Base-by-base conservation (phyloP, 2,113 vertebrate species). In the Egretta garzetta region DNA sequence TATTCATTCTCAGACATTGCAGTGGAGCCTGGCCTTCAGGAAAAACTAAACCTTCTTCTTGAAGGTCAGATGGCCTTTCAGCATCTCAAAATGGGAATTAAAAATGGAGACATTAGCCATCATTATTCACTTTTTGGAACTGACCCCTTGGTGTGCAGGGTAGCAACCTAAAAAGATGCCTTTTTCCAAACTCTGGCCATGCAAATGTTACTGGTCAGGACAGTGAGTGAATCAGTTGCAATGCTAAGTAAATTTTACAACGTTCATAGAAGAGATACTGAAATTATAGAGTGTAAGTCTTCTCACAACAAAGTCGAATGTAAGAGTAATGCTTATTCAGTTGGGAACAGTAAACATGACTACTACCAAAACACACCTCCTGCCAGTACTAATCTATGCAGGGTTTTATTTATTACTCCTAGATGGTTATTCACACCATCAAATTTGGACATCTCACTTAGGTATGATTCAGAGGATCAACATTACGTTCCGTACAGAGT, bases 341-440 rank as follows among this genome's bases (percentile, higher is more conserved):
- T 62, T 91, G 80, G 76, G 73, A 94, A 87, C n/a, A 79, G 60
- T 91, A 97, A 94, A 94, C 91, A 89, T 64, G 67, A 67, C 67
- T 80, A 47, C 79, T 86, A 86, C 52, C 75, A 94, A 92, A 96
- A 93, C 72, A 88, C 55, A 86, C 41, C 23, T 95, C 56, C 68
- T 91, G 68, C 47, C 85, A 95, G 41, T 73, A 59, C 33, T 85
- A 67, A 92, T 22, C 23, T 56, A 14, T 6, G 35, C 37, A 66
- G 8, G 17, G 18, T 71, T 92, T 89, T 93, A 93, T 87, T 96
- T 96, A 94, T 96, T 95, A 67, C 79, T 89, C 76, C 86, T 92
- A 30, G 30, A 84, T 76, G 47, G 64, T 96, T 95, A 87, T 89
- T 94, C 87, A 91, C 76, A 72, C 56, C 64, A 81, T 81, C 87